Evolutionary conservation across 2,888 invertebrate genomes (phyloP).

Genomic region (Pardosa pseudoannulata): DNA sequence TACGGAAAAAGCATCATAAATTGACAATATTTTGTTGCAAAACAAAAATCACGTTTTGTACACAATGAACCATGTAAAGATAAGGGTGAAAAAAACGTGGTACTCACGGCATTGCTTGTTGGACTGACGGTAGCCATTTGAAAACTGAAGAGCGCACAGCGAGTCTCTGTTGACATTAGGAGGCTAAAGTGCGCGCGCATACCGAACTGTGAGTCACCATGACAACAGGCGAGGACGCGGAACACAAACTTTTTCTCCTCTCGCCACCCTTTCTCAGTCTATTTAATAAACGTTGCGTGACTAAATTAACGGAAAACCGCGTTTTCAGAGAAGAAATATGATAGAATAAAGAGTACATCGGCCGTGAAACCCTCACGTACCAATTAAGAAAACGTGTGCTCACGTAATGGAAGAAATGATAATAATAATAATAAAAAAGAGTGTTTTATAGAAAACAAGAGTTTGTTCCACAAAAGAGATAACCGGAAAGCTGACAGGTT

Average conservation of each 20-base stretch:
- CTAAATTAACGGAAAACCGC: background rate
- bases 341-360: background rate
- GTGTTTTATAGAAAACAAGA: too few relatives aligned
- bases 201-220: slow-evolving; percentile 25
- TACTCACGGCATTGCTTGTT: slow-evolving; percentile 53
- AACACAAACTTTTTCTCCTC: slow-evolving; percentile 47
- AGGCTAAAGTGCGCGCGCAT: slow-evolving; percentile 52
- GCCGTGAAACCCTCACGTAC: background rate
- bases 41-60: too few relatives aligned
- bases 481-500: too few relatives aligned
- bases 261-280: background rate
- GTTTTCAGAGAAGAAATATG: background rate
- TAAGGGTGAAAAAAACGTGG: too few relatives aligned
- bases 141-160: slow-evolving; percentile 37
- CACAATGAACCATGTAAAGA: too few relatives aligned
- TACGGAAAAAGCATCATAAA: too few relatives aligned
- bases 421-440: too few relatives aligned
- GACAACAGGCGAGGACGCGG: slow-evolving; percentile 43
- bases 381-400: background rate
- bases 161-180: slow-evolving; percentile 7
- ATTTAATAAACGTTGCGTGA: slow-evolving; percentile 32
- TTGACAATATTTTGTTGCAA: too few relatives aligned
- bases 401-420: background rate
- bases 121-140: slow-evolving; percentile 66
- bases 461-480: too few relatives aligned